These are phyloP conservation scores for Helarctos malayanus DNA, from an alignment of 2,797 vertebrate genomes.

Conservation along the genomic window DNA sequence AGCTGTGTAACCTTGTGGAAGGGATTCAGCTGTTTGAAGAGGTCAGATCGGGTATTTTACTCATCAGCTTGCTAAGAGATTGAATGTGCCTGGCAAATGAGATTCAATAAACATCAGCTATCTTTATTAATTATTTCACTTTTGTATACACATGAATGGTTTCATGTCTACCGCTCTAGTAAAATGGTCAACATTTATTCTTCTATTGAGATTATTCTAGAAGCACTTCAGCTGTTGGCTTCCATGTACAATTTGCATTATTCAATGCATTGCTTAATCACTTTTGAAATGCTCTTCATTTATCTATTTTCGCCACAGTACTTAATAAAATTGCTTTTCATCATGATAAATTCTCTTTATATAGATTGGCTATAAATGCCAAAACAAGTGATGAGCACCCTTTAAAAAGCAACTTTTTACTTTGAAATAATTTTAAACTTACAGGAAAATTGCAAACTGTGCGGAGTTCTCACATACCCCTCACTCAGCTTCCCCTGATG, in stretches of 20 bases:
- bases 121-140: constrained; percentile 56
- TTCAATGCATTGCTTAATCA: constrained; percentile 33
- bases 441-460: not conserved
- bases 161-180: constrained; percentile 33
- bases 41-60: constrained; percentile 50
- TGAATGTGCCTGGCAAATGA: constrained; percentile 59
- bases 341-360: constrained; percentile 28
- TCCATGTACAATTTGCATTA: constrained; percentile 3
- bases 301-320: constrained; percentile 1
- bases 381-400: not conserved
- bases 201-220: not conserved
- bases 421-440: not conserved
- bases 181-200: constrained; percentile 39
- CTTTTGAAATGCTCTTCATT: constrained; percentile 41
- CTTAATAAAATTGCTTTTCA: constrained; percentile 61
- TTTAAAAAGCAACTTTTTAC: not conserved
- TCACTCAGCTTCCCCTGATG: not conserved
- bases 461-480: not conserved
- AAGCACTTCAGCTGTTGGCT: not conserved
- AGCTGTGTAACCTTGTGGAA: constrained; percentile 24
- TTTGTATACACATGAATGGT: not conserved
- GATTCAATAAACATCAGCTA: constrained; percentile 27
- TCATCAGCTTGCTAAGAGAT: constrained; percentile 34
- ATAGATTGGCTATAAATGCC: not conserved
- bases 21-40: not conserved